Conservation (phyloP, 2,113 vertebrate genomes). For the Oenanthe melanoleuca region DNA sequence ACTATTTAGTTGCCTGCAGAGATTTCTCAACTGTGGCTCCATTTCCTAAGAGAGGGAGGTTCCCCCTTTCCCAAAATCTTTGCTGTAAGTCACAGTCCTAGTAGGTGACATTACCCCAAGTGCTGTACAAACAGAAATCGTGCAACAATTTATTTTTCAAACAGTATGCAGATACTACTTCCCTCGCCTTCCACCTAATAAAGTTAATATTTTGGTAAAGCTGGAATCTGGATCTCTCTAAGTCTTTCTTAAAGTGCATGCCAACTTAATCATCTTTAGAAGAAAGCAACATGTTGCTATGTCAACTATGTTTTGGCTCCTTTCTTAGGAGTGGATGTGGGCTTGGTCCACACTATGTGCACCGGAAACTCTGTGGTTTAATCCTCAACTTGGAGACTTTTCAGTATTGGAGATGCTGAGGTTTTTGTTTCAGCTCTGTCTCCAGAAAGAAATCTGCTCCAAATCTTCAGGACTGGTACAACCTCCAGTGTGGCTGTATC, state of each 20-base stretch:
- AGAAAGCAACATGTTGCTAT: neutral
- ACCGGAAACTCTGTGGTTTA: neutral
- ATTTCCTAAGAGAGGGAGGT: neutral
- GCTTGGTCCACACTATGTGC: neutral
- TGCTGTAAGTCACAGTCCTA: neutral
- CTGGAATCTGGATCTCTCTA: neutral
- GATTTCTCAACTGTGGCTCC: neutral
- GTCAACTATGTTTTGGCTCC: neutral
- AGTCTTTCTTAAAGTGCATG: neutral
- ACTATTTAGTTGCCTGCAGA: neutral
- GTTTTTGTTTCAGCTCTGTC: neutral
- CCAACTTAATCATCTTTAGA: neutral
- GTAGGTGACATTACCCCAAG: neutral
- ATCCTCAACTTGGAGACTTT: neutral
- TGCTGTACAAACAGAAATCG: neutral
- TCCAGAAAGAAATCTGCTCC: neutral
- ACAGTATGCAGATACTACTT: neutral
- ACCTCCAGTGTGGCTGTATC: neutral
- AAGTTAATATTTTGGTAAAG: neutral
- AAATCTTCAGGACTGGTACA: neutral
- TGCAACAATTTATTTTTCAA: neutral
- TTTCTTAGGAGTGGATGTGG: neutral
- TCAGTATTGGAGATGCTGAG: neutral
- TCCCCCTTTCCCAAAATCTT: neutral
- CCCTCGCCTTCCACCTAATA: neutral